Base-by-base conservation (phyloP, 2,113 vertebrate genomes). In the Heptranchias perlo region DNA sequence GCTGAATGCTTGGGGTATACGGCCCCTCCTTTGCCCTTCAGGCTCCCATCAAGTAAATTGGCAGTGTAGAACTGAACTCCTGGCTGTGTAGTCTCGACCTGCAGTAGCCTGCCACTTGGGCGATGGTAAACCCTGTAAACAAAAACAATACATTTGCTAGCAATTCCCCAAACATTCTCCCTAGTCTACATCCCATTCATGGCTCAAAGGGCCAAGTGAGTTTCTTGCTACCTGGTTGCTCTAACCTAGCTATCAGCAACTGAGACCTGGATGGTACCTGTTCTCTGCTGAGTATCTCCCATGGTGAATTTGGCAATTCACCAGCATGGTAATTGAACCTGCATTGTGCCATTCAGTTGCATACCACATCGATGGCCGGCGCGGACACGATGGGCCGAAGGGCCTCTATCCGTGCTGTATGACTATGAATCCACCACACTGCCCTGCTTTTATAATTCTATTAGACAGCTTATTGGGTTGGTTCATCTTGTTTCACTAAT, bases 21-120 rank as follows among this genome's bases (percentile, higher is more conserved):
- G 0, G 96, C 89, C 1, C 97, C 98, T 0, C 96, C 97, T 97
- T 99, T 99, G 82, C 99, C 99, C 73, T 96, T 96, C 61, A 99
- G 95, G 0, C 98, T 98, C 52, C 98, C 98, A 7, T 99, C 98
- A 96, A 99, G 98, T 97, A 98, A 98, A 97, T 99, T 99, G n/a
- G 98, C 98, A 0, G 99, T 99, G 96, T 99, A 99, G 96, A 99
- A 99, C 97, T 99, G 99, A 96, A 99, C 96, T 0, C 99, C 99
- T 1, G 99, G 99, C 96, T 99, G 98, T 62, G 98, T 99, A 96
- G 98, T 99, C 67, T 98, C 97, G 67, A 99, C 98, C 93, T 98
- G 98, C 95, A 99, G 97, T 23, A 98, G 96, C 96, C 99, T 98
- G 49, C 99, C 98, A 0, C 98, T 99, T 93, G 96, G 97, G 0